Conservation (phyloP, 2,113 vertebrate genomes). For the Terrapene triunguis region DNA sequence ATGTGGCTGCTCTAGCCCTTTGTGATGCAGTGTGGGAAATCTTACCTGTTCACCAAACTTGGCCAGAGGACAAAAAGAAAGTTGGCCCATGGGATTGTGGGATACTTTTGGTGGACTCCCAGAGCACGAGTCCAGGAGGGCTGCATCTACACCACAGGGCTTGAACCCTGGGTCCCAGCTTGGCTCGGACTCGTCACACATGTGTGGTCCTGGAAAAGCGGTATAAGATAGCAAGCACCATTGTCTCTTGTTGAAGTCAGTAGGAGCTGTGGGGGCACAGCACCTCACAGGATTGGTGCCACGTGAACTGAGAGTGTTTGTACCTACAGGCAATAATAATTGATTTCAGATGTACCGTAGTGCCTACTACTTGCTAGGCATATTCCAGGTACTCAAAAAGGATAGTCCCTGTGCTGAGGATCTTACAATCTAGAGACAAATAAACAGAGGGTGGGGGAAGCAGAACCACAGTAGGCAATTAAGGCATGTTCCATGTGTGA, state of each 20-base stretch:
- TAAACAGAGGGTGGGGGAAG: neutral
- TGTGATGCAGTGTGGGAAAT: neutral
- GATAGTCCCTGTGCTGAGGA: neutral
- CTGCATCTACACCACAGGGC: neutral
- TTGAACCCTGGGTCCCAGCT: neutral
- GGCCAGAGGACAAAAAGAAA: neutral
- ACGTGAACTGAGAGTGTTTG: neutral
- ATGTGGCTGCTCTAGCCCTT: neutral
- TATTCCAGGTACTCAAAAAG: neutral
- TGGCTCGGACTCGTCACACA: neutral
- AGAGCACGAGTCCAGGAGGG: neutral
- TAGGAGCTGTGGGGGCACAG: neutral
- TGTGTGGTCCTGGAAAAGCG: neutral
- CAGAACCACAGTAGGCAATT: neutral
- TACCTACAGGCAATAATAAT: neutral
- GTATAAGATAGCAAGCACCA: neutral
- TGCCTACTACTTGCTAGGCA: neutral
- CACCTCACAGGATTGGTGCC: neutral
- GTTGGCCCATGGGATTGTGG: neutral
- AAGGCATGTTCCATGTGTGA: neutral
- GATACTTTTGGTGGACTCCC: neutral
- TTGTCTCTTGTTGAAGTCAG: neutral
- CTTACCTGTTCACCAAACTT: neutral
- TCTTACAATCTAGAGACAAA: neutral
- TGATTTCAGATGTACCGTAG: neutral